A percentile compares a stretch with the other conserved stretches of the same genome.
These are phyloP conservation scores for Agrotis ipsilon DNA, from an alignment of 2,888 invertebrate genomes.

Conservation along the genomic window DNA sequence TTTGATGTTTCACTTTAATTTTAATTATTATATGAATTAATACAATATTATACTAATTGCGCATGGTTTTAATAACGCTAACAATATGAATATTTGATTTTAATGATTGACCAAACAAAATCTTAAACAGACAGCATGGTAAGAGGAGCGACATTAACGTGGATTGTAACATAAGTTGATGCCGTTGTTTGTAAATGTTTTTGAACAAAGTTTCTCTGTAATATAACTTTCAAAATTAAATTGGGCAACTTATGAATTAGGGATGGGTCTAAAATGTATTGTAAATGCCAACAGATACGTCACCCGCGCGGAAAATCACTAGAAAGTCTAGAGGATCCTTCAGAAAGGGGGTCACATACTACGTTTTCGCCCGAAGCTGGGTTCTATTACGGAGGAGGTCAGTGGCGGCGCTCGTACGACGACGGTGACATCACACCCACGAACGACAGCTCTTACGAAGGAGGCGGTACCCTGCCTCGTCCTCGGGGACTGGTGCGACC, in stretches of 20 bases:
- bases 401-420: slow-evolving; percentile 95
- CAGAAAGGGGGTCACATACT: slow-evolving; percentile 92
- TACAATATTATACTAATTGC: slow-evolving; percentile 59
- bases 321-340: slow-evolving; percentile 96
- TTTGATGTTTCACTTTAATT: slow-evolving; percentile 50
- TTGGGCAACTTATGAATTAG: slow-evolving; percentile 11
- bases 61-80: slow-evolving; percentile 67
- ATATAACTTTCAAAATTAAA: slow-evolving; percentile 48
- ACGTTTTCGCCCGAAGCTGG: slow-evolving; percentile 92
- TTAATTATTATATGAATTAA: slow-evolving; percentile 55
- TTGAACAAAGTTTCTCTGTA: slow-evolving; percentile 58
- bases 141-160: slow-evolving; percentile 50
- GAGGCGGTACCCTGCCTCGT: slow-evolving; percentile 96
- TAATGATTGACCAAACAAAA: slow-evolving; percentile 56
- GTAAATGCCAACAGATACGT: slow-evolving; percentile 92
- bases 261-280: slow-evolving; percentile 39
- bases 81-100: slow-evolving; percentile 47
- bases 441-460: slow-evolving; percentile 93
- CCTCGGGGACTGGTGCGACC: slow-evolving; percentile 96
- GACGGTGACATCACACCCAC: slow-evolving; percentile 97
- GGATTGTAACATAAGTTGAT: slow-evolving; percentile 50
- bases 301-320: slow-evolving; percentile 96
- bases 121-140: slow-evolving; percentile 69
- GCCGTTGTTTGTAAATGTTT: slow-evolving; percentile 61
- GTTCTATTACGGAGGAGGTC: slow-evolving; percentile 91